Evolutionary conservation across 2,113 vertebrate species (phyloP).

Genomic region (Cercocebus atys): DNA sequence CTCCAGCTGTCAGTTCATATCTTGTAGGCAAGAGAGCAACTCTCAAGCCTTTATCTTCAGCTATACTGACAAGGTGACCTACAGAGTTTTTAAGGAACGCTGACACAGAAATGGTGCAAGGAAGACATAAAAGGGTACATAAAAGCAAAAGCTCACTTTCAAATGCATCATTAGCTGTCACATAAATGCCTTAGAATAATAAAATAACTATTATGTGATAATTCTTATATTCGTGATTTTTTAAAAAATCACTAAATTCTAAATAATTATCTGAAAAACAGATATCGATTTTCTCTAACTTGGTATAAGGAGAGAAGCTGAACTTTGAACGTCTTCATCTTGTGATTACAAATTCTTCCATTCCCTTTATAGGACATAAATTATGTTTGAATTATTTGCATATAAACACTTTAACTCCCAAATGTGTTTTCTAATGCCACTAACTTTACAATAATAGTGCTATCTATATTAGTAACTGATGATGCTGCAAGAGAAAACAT

Average conservation of each 20-base stretch:
- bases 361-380: not conserved
- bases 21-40: not conserved
- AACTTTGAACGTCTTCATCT: constrained; percentile 4
- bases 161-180: not conserved
- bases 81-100: not conserved
- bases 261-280: not conserved
- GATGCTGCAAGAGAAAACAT: not conserved
- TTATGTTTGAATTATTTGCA: not conserved
- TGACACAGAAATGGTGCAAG: not conserved
- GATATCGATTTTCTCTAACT: not conserved
- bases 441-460: not conserved
- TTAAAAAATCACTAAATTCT: constrained; percentile 27
- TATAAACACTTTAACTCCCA: not conserved
- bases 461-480: not conserved
- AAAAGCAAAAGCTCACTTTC: not conserved
- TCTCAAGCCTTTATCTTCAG: not conserved
- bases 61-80: not conserved
- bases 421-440: not conserved
- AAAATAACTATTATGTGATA: not conserved
- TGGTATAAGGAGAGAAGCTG: not conserved
- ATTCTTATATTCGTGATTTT: not conserved
- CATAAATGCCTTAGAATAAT: constrained; percentile 19
- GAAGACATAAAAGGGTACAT: not conserved
- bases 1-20: not conserved
- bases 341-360: not conserved